phyloP scores from a whole-genome alignment of 2,797 vertebrate species.

The Salmo trutta region DNA sequence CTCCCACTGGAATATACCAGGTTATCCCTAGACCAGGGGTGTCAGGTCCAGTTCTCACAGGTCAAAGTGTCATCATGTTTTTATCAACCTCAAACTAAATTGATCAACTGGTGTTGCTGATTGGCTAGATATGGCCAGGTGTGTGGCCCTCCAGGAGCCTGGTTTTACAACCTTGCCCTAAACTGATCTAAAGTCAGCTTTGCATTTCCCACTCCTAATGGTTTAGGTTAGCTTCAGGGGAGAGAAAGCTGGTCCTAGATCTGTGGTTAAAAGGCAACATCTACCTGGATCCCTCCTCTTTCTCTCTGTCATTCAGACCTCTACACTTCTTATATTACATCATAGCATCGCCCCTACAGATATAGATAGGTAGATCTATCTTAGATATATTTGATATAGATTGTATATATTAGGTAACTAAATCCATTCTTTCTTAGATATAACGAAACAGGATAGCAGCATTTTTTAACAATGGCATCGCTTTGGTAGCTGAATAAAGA shows the following conservation, averaged over 20 bases:
- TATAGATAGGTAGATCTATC: slow-evolving; percentile 57
- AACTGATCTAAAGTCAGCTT: no score
- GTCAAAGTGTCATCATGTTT: not conserved
- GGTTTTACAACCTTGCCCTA: not conserved
- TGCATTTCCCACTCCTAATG: not conserved
- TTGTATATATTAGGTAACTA: slow-evolving; percentile 77
- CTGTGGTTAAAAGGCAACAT: not conserved
- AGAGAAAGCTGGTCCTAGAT: not conserved
- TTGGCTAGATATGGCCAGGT: not conserved
- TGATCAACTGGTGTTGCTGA: not conserved
- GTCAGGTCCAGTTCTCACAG: slow-evolving; percentile 1
- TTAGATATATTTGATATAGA: slow-evolving; percentile 34
- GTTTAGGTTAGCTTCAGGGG: no score
- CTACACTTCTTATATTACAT: slow-evolving; percentile 75
- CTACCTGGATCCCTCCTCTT: slow-evolving; percentile 38
- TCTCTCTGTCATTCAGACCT: slow-evolving; percentile 65
- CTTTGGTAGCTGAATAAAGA: slow-evolving; percentile 76
- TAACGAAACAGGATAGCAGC: slow-evolving; percentile 83
- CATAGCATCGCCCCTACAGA: slow-evolving; percentile 63
- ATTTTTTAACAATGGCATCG: slow-evolving; percentile 81
- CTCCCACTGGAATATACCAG: not conserved
- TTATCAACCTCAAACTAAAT: not conserved
- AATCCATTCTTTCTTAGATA: slow-evolving; percentile 72
- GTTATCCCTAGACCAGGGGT: not conserved
- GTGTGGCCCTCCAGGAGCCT: not conserved